Evolutionary conservation across 2,888 invertebrate species (phyloP), one percentile per base, ranked within the genome.

Genomic region (Synergus umbraculus): DNA sequence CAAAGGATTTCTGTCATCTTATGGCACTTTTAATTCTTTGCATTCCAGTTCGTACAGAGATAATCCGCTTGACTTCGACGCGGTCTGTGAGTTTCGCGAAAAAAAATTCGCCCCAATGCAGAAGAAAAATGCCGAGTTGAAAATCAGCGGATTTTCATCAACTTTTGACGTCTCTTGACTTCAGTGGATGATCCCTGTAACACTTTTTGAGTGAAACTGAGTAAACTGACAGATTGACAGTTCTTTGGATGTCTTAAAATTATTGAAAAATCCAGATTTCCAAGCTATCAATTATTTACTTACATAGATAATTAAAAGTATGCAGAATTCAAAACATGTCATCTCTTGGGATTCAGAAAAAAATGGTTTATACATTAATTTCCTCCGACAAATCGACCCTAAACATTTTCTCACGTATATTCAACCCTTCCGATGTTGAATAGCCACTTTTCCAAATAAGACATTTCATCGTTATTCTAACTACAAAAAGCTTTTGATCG

Each of bases 11-110:
- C 73, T 73, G 73, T 73, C 73, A n/a, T 49, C 73, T 73, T 73
- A 73, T 73, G 9, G 73, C 73, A 73, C 73, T 73, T 66, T 73
- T 9, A 54, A 73, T 73, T 73, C 73, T 73, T 73, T 73, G n/a
- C 29, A 73, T 73, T 67, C 54, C 73, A 73, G 37, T 54, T 73
- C 54, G 29, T 54, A 54, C 73, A n/a, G 58, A 79, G 80, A 64
- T 82, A 58, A 81, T 80, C 80, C 78, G 78, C 66, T 77, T 83
- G 83, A 83, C 81, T 80, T 79, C 58, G 65, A 78, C 73, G n/a
- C 65, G 49, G 22, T 46, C 29, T 10, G 54, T 54, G 10, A 15
- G 22, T 10, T 18, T 60, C 60, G 49, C 29, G 69, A 46, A 46
- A 73, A 69, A 69, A 73, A 73, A n/a, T 73, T 73, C 54, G 54